Conservation (phyloP, 1,140 invertebrate species). For the Cheumatopsyche charites region DNA sequence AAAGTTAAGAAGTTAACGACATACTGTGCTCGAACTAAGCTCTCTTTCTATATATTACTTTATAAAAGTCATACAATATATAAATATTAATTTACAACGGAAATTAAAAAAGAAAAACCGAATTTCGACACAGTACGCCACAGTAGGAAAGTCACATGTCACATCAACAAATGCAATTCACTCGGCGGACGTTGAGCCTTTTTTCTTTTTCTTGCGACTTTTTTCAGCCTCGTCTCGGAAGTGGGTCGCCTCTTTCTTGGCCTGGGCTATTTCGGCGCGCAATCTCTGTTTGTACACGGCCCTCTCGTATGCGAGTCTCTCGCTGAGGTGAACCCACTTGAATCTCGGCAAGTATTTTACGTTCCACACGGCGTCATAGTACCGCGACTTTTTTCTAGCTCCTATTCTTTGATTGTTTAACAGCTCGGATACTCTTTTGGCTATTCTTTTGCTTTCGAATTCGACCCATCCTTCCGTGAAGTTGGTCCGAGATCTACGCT, state of each 20-base stretch:
- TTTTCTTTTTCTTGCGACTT: constrained; percentile 70
- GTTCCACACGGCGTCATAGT: constrained; percentile 92
- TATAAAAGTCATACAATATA: constrained; percentile 2
- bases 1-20: constrained; percentile 14
- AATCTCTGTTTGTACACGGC: constrained; percentile 86
- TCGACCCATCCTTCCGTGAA: constrained; percentile 98
- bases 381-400: constrained; percentile 83
- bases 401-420: constrained; percentile 90
- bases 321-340: constrained; percentile 94
- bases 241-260: constrained; percentile 87
- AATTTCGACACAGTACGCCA: constrained; percentile 4
- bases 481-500: constrained; percentile 64
- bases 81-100: background rate
- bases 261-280: constrained; percentile 86
- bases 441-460: constrained; percentile 87
- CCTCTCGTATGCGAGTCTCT: constrained; percentile 90
- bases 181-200: constrained; percentile 20
- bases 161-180: constrained; percentile 1
- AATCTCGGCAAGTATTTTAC: constrained; percentile 95
- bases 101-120: background rate
- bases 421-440: constrained; percentile 80
- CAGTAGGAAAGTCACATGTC: constrained; percentile 1
- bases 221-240: constrained; percentile 84
- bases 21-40: background rate
- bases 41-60: background rate